These are phyloP conservation scores for Temnopleurus reevesii DNA, from an alignment of 53 echinoderm and acorn worm genomes.

Conservation along the genomic window DNA sequence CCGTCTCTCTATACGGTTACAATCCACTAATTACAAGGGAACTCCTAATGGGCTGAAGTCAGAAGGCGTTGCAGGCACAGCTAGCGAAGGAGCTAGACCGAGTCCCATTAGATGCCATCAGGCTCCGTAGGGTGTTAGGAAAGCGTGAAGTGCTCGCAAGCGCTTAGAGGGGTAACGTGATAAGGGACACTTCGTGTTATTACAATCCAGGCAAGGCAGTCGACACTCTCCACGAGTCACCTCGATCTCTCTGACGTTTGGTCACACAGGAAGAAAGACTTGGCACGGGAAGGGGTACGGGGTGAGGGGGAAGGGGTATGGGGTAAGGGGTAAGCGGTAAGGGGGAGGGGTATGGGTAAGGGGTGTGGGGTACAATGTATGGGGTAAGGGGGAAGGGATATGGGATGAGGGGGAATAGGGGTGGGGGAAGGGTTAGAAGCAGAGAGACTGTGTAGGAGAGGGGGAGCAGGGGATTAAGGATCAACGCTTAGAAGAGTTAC, in stretches of 20 bases:
- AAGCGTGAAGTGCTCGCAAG: constrained; percentile 22
- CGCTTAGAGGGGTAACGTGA: constrained; percentile 22
- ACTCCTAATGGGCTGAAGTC: not conserved
- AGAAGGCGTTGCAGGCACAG: not conserved
- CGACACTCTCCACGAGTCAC: constrained; percentile 11
- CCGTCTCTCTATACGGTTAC: not conserved
- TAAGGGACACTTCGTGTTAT: constrained; percentile 16
- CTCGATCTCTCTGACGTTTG: not conserved
- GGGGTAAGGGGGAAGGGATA: not conserved
- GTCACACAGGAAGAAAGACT: not conserved
- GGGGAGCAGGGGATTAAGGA: not conserved
- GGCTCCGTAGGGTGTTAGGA: not conserved
- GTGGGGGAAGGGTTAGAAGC: not conserved
- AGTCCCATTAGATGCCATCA: constrained; percentile 11
- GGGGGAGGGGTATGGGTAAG: not conserved
- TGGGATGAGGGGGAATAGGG: not conserved
- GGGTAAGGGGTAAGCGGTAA: too few species aligned
- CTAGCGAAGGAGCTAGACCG: not conserved
- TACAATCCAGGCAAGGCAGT: constrained; percentile 21
- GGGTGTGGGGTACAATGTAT: not conserved
- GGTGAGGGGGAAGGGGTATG: not conserved
- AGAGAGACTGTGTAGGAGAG: not conserved
- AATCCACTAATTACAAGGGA: not conserved
- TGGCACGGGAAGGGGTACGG: not conserved
- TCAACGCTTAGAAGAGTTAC: too few species aligned